A percentile compares a stretch with the other conserved stretches of the same genome.
These are phyloP conservation scores for Fratercula arctica DNA, from an alignment of 2,797 vertebrate genomes.

Conservation along the genomic window DNA sequence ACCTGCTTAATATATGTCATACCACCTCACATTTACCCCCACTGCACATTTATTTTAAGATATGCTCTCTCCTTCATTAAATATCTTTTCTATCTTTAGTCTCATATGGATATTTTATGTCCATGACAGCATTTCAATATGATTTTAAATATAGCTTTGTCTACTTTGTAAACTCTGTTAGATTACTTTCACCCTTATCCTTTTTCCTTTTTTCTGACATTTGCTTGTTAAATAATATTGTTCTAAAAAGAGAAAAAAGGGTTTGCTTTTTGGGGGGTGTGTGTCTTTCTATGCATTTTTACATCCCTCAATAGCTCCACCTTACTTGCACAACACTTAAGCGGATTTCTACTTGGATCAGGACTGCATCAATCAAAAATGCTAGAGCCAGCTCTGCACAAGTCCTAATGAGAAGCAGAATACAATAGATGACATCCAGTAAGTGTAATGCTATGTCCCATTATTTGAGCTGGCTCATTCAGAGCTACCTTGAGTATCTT, in stretches of 20 bases:
- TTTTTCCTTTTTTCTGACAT: not conserved
- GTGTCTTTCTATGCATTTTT: not conserved
- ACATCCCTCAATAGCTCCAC: not conserved
- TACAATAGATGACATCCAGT: not conserved
- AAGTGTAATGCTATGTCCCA: not conserved
- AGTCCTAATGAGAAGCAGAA: not conserved
- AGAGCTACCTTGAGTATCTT: not conserved
- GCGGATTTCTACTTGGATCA: not conserved
- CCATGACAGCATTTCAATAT: not conserved
- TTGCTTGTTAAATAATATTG: not conserved
- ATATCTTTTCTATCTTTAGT: not conserved
- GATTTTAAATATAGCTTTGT: not conserved
- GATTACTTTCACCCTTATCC: not conserved
- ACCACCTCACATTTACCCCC: not conserved
- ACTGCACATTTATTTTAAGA: not conserved
- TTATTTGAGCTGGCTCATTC: not conserved
- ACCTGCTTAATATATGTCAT: not conserved
- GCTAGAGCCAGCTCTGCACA: not conserved
- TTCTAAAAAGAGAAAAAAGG: not conserved
- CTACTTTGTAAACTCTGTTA: not conserved
- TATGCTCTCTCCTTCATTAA: not conserved
- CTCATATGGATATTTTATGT: not conserved
- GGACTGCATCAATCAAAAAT: not conserved
- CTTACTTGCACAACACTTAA: not conserved
- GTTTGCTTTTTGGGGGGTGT: fast-evolving